Percentiles rank a stretch among this genome's conserved stretches.
Evolutionary conservation across 2,888 invertebrate species (phyloP).

Genomic region (Dascillus cervinus): DNA sequence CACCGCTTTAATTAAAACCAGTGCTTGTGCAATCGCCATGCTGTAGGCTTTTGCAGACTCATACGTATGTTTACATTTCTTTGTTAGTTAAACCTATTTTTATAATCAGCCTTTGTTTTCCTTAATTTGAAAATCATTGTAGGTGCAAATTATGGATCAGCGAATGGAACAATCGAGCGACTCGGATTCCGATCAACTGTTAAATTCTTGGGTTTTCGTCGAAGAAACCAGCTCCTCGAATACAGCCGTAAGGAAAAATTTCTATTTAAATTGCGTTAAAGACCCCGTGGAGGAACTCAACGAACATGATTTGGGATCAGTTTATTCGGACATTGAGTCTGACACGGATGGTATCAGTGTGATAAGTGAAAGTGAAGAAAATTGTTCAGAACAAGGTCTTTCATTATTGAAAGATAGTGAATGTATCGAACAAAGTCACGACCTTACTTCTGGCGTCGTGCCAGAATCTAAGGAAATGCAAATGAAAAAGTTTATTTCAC

Average conservation of each 20-base stretch:
- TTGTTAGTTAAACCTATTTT: no score
- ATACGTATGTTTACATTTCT: no score
- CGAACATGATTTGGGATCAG: constrained; percentile 10
- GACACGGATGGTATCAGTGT: constrained; percentile 22
- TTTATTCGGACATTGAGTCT: constrained; percentile 14
- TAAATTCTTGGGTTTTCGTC: constrained; percentile 18
- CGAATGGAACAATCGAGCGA: constrained; percentile 11
- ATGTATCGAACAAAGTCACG: no score
- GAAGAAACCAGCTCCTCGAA: constrained; percentile 7
- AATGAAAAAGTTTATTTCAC: no score
- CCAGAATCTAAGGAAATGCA: no score
- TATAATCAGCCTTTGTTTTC: no score
- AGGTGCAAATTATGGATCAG: constrained; percentile 9
- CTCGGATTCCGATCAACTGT: constrained; percentile 15
- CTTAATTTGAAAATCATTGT: no score
- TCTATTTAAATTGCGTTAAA: constrained; percentile 13
- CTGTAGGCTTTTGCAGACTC: no score
- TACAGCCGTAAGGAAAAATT: constrained; percentile 1
- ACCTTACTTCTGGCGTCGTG: no score
- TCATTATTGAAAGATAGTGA: no score
- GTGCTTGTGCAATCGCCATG: no score
- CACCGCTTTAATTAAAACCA: no score
- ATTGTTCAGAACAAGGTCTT: background rate
- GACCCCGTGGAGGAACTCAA: constrained; percentile 15
- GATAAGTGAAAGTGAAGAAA: constrained; percentile 21